Percentiles rank a stretch among this genome's conserved stretches.
These are phyloP conservation scores for Numenius phaeopus DNA, from an alignment of 2,797 vertebrate genomes.

Conservation along the genomic window DNA sequence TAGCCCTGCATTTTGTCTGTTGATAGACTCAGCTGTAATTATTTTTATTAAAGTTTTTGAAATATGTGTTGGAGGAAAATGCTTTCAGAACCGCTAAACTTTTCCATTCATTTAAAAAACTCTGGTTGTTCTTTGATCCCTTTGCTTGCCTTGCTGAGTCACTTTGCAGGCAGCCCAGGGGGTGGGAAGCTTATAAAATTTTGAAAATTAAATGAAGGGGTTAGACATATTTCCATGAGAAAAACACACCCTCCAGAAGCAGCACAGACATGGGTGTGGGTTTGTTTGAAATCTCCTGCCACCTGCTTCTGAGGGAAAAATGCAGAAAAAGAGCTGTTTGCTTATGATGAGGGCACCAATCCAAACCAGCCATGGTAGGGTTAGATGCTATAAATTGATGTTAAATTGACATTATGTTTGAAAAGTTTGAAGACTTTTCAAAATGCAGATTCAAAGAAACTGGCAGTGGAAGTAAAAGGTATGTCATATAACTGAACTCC, in stretches of 20 bases:
- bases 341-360: background rate
- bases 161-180: conserved; percentile 1
- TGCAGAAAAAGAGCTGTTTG: background rate
- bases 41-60: conserved; percentile 47
- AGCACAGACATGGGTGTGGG: background rate
- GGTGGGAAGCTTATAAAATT: background rate
- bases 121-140: conserved; percentile 31
- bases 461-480: background rate
- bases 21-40: conserved; percentile 13
- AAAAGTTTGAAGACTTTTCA: background rate
- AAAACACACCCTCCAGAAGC: background rate
- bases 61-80: conserved; percentile 31
- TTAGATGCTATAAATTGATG: background rate
- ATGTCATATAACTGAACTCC: background rate
- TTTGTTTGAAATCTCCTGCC: background rate
- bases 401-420: background rate
- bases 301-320: background rate
- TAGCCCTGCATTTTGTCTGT: conserved; percentile 1
- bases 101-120: conserved; percentile 19
- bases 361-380: background rate
- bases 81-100: conserved; percentile 25
- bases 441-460: background rate
- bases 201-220: conserved; percentile 1
- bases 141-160: conserved; percentile 51
- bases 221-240: background rate